Base-by-base conservation (phyloP, 2,113 vertebrate genomes). In the Odontesthes bonariensis region DNA sequence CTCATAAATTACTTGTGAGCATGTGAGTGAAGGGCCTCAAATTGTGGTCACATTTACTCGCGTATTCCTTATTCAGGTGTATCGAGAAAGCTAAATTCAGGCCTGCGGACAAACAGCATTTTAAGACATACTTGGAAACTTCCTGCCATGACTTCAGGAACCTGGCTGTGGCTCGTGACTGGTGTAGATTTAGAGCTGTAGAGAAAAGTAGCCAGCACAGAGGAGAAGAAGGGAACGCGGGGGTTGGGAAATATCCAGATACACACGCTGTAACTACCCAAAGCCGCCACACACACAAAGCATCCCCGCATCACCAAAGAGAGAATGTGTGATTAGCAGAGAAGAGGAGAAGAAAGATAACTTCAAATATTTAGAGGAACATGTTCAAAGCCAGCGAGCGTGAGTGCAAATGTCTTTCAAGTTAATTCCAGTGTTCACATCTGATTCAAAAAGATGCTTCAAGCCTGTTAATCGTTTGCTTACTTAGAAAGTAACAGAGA, bases 251-350 rank as follows among this genome's bases (percentile, higher is more conserved):
- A 69, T 55, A 55, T 80, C 74, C 68, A 82, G 53, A 53, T 8
- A 22, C 61, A 76, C 23, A 62, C 14, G n/a, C 38, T 53, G 0
- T 40, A 73, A 76, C 47, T 38, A 31, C 71, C 73, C 55, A 75
- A 32, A 52, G 40, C 44, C 59, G n/a, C 42, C 77, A 59, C 62
- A 65, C 32, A 54, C 51, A 80, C 75, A 84, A 75, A 75, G 71
- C 79, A 77, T 62, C 71, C 75, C 61, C 32, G 22, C 32, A 75
- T 86, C 77, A 22, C 55, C 71, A 85, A 72, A 86, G 61, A 77
- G 40, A 42, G 72, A 79, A 71, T 76, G 49, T 9, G 32, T 69
- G 69, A 80, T 69, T 69, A 78, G 22, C 20, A 77, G 51, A 53
- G 64, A 77, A 44, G 1, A 51, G 4, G 49, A 68, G 69, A 82